Percentiles rank a stretch among this genome's conserved stretches.
phyloP scores from a whole-genome alignment of 2,113 vertebrate species.

The Salvator merianae region DNA sequence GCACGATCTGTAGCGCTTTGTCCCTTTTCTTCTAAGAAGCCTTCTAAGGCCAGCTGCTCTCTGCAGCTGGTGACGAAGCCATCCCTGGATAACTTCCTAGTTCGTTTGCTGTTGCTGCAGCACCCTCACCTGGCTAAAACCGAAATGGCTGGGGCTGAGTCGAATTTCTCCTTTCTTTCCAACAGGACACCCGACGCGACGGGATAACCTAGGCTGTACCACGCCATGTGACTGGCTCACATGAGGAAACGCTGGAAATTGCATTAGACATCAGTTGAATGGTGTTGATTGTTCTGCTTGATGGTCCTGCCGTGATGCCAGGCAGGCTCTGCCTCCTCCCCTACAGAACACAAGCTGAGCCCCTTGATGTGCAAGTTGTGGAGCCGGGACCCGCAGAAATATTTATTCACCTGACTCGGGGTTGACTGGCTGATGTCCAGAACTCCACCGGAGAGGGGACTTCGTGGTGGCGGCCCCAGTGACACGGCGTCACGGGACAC shows the following conservation, averaged over 20 bases:
- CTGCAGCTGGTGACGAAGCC: rapidly evolving
- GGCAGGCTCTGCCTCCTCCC: slow-evolving; percentile 78
- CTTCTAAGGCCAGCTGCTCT: not conserved
- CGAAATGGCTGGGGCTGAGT: not conserved
- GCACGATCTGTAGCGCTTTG: too few relatives aligned
- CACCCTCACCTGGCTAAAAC: slow-evolving; percentile 44
- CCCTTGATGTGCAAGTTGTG: slow-evolving; percentile 70
- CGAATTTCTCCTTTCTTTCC: slow-evolving; percentile 41
- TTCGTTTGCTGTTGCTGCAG: slow-evolving; percentile 9
- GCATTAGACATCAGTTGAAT: slow-evolving; percentile 96
- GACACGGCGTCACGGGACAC: slow-evolving; percentile 43
- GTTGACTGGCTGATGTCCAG: slow-evolving; percentile 52
- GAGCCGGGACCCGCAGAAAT: slow-evolving; percentile 81
- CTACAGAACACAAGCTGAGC: slow-evolving; percentile 66
- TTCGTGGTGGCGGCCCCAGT: slow-evolving; percentile 62
- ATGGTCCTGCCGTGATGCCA: slow-evolving; percentile 78
- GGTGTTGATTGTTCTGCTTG: slow-evolving; percentile 87
- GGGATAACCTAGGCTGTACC: slow-evolving; percentile 83
- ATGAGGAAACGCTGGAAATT: slow-evolving; percentile 83
- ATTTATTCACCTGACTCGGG: slow-evolving; percentile 77
- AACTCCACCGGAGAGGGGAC: slow-evolving; percentile 68
- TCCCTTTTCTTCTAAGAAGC: not conserved
- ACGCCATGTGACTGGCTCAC: slow-evolving; percentile 95
- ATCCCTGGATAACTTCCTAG: slow-evolving; percentile 5
- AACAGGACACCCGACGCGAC: slow-evolving; percentile 82